These are phyloP conservation scores for Mellilla xanthometata DNA, from an alignment of 2,888 invertebrate genomes.

Conservation along the genomic window DNA sequence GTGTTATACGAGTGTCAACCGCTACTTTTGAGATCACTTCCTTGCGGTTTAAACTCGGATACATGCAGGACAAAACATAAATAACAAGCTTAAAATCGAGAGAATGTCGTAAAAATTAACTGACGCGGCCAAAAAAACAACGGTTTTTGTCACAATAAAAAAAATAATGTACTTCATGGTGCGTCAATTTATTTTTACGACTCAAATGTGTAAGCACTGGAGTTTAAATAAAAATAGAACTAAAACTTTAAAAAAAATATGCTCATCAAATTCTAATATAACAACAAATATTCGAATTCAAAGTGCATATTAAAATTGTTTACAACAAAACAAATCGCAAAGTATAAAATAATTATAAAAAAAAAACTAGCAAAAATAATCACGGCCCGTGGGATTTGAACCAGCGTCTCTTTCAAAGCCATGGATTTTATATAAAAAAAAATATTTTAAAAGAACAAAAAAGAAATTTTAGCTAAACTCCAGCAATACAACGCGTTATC, in stretches of 20 bases:
- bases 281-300: background rate
- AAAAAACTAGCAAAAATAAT: no score
- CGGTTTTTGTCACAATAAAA: no score
- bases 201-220: slow-evolving; percentile 2
- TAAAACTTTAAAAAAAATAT: no score
- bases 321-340: no score
- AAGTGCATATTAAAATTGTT: slow-evolving; percentile 5
- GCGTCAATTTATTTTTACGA: slow-evolving; percentile 9
- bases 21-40: slow-evolving; percentile 73
- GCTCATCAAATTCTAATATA: slow-evolving; percentile 1
- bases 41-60: slow-evolving; percentile 50
- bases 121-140: background rate
- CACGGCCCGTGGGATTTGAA: no score
- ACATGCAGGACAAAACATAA: slow-evolving; percentile 30
- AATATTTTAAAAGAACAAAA: background rate
- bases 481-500: slow-evolving; percentile 14
- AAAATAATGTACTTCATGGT: background rate
- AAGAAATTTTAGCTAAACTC: slow-evolving; percentile 20
- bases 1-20: slow-evolving; percentile 44
- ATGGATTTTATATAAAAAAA: no score
- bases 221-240: slow-evolving; percentile 12
- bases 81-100: slow-evolving; percentile 31
- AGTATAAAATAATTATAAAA: no score
- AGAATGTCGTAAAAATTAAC: slow-evolving; percentile 13
- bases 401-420: no score